phyloP scores from a whole-genome alignment of 2,888 invertebrate genomes.

The Sminthurinus aureus region DNA sequence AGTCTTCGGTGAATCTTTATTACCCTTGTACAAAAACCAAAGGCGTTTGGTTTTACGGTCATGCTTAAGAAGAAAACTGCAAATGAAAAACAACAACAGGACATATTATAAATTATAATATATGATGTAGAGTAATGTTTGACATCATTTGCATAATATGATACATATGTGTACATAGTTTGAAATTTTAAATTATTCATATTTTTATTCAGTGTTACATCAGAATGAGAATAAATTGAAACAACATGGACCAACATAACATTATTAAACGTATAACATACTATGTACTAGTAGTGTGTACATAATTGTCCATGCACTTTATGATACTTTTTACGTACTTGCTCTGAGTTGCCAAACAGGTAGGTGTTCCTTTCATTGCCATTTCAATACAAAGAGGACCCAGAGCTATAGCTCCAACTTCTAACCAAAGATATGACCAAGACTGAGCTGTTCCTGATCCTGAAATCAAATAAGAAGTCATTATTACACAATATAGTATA shows the following conservation, averaged over 20 bases:
- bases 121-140: too few relatives aligned
- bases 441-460: conserved; percentile 66
- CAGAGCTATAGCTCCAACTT: conserved; percentile 87
- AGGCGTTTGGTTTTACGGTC: conserved; percentile 86
- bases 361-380: conserved; percentile 78
- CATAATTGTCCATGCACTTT: too few relatives aligned
- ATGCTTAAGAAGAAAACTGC: conserved; percentile 76
- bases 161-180: too few relatives aligned
- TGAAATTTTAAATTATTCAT: too few relatives aligned
- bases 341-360: conserved; percentile 68
- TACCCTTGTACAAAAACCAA: conserved; percentile 91
- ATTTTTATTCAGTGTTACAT: too few relatives aligned
- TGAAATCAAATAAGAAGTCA: too few relatives aligned
- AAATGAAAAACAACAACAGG: too few relatives aligned
- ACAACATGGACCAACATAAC: neutral
- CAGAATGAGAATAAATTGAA: too few relatives aligned
- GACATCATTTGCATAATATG: too few relatives aligned
- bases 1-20: conserved; percentile 64
- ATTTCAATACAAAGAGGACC: conserved; percentile 91
- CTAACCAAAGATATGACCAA: conserved; percentile 76
- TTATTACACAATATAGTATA: too few relatives aligned
- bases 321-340: conserved; percentile 68
- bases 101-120: too few relatives aligned
- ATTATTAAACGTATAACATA: neutral
- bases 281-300: neutral